Evolutionary conservation across 1,140 invertebrate species (phyloP).

Genomic region (Zaprionus davidi): DNA sequence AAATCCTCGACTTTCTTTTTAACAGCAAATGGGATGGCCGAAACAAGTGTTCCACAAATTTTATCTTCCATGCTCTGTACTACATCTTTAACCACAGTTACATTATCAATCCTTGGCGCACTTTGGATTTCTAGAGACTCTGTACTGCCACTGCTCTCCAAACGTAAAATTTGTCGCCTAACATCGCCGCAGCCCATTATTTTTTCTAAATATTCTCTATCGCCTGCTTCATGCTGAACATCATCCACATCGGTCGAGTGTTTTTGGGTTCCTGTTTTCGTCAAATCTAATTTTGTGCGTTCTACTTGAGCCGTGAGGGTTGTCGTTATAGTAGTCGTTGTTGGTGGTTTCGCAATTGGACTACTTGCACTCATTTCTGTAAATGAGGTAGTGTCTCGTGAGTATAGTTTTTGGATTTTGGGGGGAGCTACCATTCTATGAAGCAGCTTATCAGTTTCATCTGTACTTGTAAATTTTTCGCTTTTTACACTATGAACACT

Average conservation of each 20-base stretch:
- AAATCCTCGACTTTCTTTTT: slow-evolving; percentile 39
- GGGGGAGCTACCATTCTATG: slow-evolving; percentile 71
- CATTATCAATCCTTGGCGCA: slow-evolving; percentile 62
- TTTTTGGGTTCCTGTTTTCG: slow-evolving; percentile 12
- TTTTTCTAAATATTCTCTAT: slow-evolving; percentile 75
- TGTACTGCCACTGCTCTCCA: slow-evolving; percentile 69
- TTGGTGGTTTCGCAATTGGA: slow-evolving; percentile 70
- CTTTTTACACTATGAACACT: slow-evolving; percentile 83
- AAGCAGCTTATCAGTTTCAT: slow-evolving; percentile 83
- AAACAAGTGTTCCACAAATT: slow-evolving; percentile 53
- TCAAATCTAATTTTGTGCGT: slow-evolving; percentile 67
- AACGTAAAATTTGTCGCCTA: slow-evolving; percentile 70
- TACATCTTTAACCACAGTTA: slow-evolving; percentile 69
- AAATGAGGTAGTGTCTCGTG: slow-evolving; percentile 84
- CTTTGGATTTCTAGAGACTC: slow-evolving; percentile 52
- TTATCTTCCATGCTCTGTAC: slow-evolving; percentile 79
- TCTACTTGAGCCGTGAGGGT: slow-evolving; percentile 60
- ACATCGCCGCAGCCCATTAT: slow-evolving; percentile 77
- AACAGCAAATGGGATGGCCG: slow-evolving; percentile 71
- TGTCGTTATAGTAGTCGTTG: slow-evolving; percentile 52
- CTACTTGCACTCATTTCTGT: slow-evolving; percentile 84
- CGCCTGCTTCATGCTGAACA: slow-evolving; percentile 47
- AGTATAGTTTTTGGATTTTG: slow-evolving; percentile 52
- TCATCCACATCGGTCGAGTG: slow-evolving; percentile 37
- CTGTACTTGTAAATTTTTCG: slow-evolving; percentile 74